Conservation (phyloP, 2,888 invertebrate genomes). For the Phyllotreta striolata region DNA sequence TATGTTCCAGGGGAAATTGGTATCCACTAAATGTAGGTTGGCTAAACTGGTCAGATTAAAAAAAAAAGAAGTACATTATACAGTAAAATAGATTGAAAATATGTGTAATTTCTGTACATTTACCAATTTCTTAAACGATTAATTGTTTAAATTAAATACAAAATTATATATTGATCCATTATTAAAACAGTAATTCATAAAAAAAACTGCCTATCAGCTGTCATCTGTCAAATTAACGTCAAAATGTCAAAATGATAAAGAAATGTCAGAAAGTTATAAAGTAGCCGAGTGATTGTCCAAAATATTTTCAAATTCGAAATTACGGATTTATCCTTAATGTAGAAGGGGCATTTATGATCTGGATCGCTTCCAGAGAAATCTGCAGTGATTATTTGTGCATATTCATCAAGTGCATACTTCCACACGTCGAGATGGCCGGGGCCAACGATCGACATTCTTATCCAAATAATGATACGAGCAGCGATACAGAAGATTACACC, state of each 20-base stretch:
- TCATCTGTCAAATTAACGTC: too few species aligned
- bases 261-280: slow-evolving; percentile 1
- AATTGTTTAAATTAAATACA: too few species aligned
- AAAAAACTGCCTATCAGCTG: too few species aligned
- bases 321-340: slow-evolving; percentile 21
- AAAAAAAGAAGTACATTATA: not conserved
- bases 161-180: too few species aligned
- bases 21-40: slow-evolving; percentile 12
- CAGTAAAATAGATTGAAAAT: too few species aligned
- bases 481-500: slow-evolving; percentile 85
- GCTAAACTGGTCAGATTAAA: slow-evolving; percentile 2
- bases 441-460: slow-evolving; percentile 58
- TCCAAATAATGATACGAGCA: slow-evolving; percentile 73
- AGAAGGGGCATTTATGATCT: slow-evolving; percentile 53
- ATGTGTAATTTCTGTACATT: too few species aligned
- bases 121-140: too few species aligned
- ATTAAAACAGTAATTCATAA: too few species aligned
- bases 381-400: slow-evolving; percentile 56
- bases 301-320: not conserved
- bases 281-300: not conserved
- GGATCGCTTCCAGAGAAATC: slow-evolving; percentile 56
- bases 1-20: slow-evolving; percentile 1
- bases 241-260: not conserved
- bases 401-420: slow-evolving; percentile 58
- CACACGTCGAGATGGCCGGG: slow-evolving; percentile 59